These are phyloP conservation scores for Actias luna DNA, from an alignment of 2,888 invertebrate genomes.

Conservation along the genomic window DNA sequence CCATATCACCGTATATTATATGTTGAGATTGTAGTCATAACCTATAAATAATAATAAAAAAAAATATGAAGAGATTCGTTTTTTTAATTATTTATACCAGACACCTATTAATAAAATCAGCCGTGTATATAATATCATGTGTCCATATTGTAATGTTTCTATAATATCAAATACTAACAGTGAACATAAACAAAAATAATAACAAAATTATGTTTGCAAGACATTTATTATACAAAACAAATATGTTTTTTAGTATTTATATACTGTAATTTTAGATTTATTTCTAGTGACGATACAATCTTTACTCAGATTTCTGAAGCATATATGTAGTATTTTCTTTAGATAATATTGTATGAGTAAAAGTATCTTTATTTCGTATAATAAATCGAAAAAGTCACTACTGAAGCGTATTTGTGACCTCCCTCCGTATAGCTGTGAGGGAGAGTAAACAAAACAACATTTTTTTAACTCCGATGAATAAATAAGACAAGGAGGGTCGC, in stretches of 20 bases:
- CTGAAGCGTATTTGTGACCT: slow-evolving; percentile 55
- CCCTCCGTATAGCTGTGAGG: slow-evolving; percentile 42
- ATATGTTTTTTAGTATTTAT: neutral
- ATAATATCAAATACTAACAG: too few relatives aligned
- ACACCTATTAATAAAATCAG: too few relatives aligned
- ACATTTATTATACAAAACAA: neutral
- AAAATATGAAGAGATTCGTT: too few relatives aligned
- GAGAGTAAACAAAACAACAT: slow-evolving; percentile 78
- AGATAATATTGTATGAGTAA: slow-evolving; percentile 54
- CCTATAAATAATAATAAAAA: too few relatives aligned
- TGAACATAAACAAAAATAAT: too few relatives aligned
- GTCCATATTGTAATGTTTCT: too few relatives aligned
- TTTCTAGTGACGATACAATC: neutral
- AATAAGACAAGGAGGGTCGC: slow-evolving; percentile 75
- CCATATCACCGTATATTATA: too few relatives aligned
- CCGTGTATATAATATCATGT: too few relatives aligned
- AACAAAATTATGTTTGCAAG: too few relatives aligned
- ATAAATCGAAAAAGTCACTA: slow-evolving; percentile 60
- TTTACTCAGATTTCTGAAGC: neutral
- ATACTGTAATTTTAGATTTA: neutral
- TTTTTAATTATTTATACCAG: too few relatives aligned
- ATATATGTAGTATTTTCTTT: neutral
- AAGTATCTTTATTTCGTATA: slow-evolving; percentile 56
- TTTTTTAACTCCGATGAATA: slow-evolving; percentile 77
- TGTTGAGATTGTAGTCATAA: too few relatives aligned